Percentiles rank a stretch among this genome's conserved stretches.
These are phyloP conservation scores for Telmatherina bonti DNA, from an alignment of 2,797 vertebrate species.

Conservation along the genomic window DNA sequence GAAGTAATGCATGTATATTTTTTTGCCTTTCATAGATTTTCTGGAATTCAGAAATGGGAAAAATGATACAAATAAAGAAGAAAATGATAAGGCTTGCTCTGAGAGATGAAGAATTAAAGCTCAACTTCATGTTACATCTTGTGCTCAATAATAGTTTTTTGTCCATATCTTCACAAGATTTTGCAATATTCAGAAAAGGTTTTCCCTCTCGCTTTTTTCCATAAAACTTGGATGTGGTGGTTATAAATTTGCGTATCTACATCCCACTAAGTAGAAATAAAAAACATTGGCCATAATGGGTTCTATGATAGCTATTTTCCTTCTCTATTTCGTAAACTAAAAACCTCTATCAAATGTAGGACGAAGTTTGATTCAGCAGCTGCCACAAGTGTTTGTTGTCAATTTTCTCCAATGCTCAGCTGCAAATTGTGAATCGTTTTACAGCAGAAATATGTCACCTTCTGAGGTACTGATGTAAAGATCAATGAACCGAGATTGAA, in stretches of 20 bases:
- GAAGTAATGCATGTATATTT: constrained; percentile 32
- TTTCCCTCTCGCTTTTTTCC: not conserved
- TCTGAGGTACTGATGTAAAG: not conserved
- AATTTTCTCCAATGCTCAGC: too few relatives aligned
- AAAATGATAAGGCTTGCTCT: constrained; percentile 16
- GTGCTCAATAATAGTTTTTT: not conserved
- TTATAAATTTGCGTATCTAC: not conserved
- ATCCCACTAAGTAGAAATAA: not conserved
- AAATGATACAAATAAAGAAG: not conserved
- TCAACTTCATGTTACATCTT: not conserved
- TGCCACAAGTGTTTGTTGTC: not conserved
- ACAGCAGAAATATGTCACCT: not conserved
- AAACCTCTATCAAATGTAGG: not conserved
- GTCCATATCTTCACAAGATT: not conserved
- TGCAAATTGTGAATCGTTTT: not conserved
- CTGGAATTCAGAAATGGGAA: not conserved
- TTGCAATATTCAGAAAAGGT: not conserved
- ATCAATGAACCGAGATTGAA: not conserved
- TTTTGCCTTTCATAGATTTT: constrained; percentile 22
- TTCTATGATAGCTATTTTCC: not conserved
- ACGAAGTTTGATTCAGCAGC: not conserved
- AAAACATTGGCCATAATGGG: not conserved
- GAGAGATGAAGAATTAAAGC: not conserved
- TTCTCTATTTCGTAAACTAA: not conserved
- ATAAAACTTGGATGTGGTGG: not conserved